A percentile compares a stretch with the other conserved stretches of the same genome.
phyloP scores from a whole-genome alignment of 2,113 vertebrate species.

The Zootoca vivipara region DNA sequence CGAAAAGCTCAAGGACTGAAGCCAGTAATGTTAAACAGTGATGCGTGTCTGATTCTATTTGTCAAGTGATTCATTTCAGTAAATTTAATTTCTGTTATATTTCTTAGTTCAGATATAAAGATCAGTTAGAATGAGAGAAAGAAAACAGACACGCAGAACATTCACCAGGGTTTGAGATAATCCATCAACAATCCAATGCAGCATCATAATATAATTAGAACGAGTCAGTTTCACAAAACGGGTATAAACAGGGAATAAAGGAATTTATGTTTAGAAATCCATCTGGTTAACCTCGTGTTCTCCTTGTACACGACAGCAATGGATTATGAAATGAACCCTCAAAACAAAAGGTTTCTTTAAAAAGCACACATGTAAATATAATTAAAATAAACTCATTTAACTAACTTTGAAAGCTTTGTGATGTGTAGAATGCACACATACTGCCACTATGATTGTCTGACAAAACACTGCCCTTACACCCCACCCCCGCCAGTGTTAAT shows the following conservation, averaged over 20 bases:
- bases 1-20: constrained; percentile 64
- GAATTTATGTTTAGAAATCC: constrained; percentile 59
- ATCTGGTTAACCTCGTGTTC: constrained; percentile 5
- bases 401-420: background rate
- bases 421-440: background rate
- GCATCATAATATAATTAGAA: constrained; percentile 56
- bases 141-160: constrained; percentile 75
- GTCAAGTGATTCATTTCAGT: constrained; percentile 80
- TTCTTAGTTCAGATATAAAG: constrained; percentile 77
- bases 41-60: constrained; percentile 80
- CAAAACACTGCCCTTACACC: constrained; percentile 62
- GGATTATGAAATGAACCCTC: constrained; percentile 45
- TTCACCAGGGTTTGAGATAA: constrained; percentile 64
- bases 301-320: constrained; percentile 33
- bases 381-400: background rate
- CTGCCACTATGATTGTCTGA: constrained; percentile 33
- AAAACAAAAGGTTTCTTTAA: constrained; percentile 40
- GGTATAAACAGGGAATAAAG: constrained; percentile 57
- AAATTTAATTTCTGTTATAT: constrained; percentile 80
- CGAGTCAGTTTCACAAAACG: constrained; percentile 45
- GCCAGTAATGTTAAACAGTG: constrained; percentile 80
- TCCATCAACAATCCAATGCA: constrained; percentile 59
- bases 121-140: constrained; percentile 73
- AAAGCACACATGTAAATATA: constrained; percentile 3
- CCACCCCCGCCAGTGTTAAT: constrained; percentile 69